Conservation (phyloP, 2,888 invertebrate genomes). For the Macrostomum cliftonense region DNA sequence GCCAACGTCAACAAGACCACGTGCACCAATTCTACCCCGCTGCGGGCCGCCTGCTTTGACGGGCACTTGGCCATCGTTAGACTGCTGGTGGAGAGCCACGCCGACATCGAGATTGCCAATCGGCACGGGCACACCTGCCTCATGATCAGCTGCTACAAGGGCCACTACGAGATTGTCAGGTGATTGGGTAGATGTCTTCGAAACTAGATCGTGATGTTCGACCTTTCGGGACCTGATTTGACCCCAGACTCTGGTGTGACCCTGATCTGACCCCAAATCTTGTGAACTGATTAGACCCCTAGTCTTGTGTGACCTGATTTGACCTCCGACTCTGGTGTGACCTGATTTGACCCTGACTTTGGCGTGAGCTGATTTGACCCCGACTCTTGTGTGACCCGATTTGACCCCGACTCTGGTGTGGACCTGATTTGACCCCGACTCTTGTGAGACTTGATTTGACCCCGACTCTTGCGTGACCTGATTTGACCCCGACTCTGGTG, state of each 20-base stretch:
- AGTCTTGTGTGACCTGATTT: not conserved
- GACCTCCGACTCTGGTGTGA: not conserved
- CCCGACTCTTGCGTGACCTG: no score
- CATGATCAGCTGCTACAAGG: slow-evolving; percentile 93
- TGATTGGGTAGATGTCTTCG: not conserved
- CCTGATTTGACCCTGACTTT: no score
- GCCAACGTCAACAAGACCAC: slow-evolving; percentile 75
- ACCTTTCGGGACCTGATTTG: not conserved
- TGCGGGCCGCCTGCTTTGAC: slow-evolving; percentile 37
- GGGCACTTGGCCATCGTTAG: slow-evolving; percentile 47
- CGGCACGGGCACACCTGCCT: slow-evolving; percentile 68
- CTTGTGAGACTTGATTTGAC: no score
- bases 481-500: no score
- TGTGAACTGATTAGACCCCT: not conserved
- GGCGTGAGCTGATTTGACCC: no score
- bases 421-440: no score
- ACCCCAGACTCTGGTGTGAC: no score
- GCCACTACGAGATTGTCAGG: slow-evolving; percentile 63
- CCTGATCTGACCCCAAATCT: no score
- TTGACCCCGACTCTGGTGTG: no score
- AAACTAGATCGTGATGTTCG: not conserved
- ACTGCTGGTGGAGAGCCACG: slow-evolving; percentile 70
- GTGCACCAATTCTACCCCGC: slow-evolving; percentile 34
- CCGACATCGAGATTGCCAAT: slow-evolving; percentile 88
- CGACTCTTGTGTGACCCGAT: no score